phyloP scores from a whole-genome alignment of 2,797 vertebrate genomes.

The Pangasius macronema region DNA sequence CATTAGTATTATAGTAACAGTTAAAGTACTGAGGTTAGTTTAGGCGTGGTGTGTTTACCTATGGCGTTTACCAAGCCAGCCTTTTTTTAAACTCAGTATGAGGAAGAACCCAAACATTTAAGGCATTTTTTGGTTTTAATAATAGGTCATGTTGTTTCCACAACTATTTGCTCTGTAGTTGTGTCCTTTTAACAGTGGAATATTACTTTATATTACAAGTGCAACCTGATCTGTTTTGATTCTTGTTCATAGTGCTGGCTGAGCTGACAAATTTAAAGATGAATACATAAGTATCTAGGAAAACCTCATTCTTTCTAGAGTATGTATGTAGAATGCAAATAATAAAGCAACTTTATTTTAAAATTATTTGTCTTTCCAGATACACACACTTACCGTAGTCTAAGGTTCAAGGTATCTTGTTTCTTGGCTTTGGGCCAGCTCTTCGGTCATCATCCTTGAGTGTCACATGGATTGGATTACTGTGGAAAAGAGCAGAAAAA shows the following conservation, averaged over 20 bases:
- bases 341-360: background rate
- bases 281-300: background rate
- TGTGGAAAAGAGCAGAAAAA: slow-evolving; percentile 40
- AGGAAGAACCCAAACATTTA: slow-evolving; percentile 24
- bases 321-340: background rate
- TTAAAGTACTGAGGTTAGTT: slow-evolving; percentile 26
- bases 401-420: slow-evolving; percentile 30
- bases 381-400: slow-evolving; percentile 13
- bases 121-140: slow-evolving; percentile 9
- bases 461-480: slow-evolving; percentile 40
- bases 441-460: slow-evolving; percentile 50
- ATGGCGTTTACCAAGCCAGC: slow-evolving; percentile 16
- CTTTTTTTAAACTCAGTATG: slow-evolving; percentile 24
- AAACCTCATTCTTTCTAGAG: background rate
- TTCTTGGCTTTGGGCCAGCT: slow-evolving; percentile 51
- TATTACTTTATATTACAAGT: slow-evolving; percentile 3
- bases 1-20: background rate
- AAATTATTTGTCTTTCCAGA: background rate
- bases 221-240: slow-evolving; percentile 13
- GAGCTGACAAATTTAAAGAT: background rate
- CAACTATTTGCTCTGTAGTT: slow-evolving; percentile 23
- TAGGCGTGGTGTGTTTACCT: slow-evolving; percentile 48
- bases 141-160: background rate
- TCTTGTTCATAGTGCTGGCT: background rate
- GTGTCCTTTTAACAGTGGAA: background rate